Conservation (phyloP, 1,140 invertebrate species). For the Bombus breviceps region DNA sequence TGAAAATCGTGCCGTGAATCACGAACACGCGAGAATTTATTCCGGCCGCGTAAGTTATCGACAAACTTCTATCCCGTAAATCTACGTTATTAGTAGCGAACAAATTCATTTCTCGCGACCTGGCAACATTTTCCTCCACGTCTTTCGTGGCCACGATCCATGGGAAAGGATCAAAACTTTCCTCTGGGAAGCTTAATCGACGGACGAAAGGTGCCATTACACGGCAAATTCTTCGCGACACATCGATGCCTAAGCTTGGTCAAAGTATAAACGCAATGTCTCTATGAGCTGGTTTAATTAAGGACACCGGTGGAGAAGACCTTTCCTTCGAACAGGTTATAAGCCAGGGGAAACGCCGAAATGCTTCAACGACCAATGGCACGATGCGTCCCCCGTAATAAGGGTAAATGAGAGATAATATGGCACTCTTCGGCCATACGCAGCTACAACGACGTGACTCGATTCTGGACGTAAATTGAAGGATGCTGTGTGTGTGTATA, state of each 20-base stretch:
- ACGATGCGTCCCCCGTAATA: conserved; percentile 44
- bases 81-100: conserved; percentile 1
- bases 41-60: neutral
- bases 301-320: conserved; percentile 24
- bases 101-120: conserved; percentile 11
- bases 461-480: conserved; percentile 40
- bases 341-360: conserved; percentile 54
- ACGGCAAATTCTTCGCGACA: conserved; percentile 19
- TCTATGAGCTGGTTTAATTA: conserved; percentile 67
- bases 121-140: neutral
- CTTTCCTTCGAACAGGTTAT: conserved; percentile 66
- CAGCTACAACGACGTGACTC: conserved; percentile 20
- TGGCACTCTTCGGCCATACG: conserved; percentile 37
- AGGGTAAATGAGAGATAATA: conserved; percentile 63
- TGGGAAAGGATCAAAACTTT: conserved; percentile 8
- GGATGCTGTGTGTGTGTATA: no score
- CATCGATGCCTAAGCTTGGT: conserved; percentile 21
- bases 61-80: conserved; percentile 4
- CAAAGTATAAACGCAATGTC: conserved; percentile 29
- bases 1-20: conserved; percentile 2
- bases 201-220: conserved; percentile 22
- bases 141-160: conserved; percentile 10
- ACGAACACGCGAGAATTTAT: conserved; percentile 15
- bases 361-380: conserved; percentile 54
- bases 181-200: neutral